Percentiles rank a stretch among this genome's conserved stretches.
phyloP scores from a whole-genome alignment of 2,888 invertebrate species.

The Nineta flava region DNA sequence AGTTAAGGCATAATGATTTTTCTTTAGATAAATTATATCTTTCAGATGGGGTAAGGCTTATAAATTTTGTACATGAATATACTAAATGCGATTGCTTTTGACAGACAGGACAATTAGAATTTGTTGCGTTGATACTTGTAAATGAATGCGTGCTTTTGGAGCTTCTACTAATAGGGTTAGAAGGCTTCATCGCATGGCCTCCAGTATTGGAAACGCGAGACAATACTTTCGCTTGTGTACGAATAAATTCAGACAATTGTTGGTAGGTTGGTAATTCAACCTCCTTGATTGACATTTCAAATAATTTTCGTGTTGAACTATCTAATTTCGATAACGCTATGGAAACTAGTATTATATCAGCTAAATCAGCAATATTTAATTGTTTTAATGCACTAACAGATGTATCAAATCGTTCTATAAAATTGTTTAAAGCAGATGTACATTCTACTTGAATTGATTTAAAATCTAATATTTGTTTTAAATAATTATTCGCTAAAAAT shows the following conservation, averaged over 20 bases:
- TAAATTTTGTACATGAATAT: neutral
- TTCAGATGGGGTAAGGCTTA: neutral
- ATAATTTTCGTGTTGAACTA: neutral
- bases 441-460: neutral
- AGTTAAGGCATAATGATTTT: neutral
- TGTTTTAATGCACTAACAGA: neutral
- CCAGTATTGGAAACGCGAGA: neutral
- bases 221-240: neutral
- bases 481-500: neutral
- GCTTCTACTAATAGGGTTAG: neutral
- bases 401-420: neutral
- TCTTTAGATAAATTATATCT: neutral
- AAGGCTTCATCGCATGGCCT: neutral
- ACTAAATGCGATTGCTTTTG: neutral
- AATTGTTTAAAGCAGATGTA: neutral
- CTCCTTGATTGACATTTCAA: neutral
- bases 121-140: neutral
- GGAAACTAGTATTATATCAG: neutral
- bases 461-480: neutral
- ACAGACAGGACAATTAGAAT: neutral
- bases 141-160: neutral
- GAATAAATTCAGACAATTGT: neutral
- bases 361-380: neutral
- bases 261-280: neutral
- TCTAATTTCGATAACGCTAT: neutral